A percentile compares a stretch with the other conserved stretches of the same genome.
phyloP scores from a whole-genome alignment of 23 tunicate species.

The Ascidia mentula region DNA sequence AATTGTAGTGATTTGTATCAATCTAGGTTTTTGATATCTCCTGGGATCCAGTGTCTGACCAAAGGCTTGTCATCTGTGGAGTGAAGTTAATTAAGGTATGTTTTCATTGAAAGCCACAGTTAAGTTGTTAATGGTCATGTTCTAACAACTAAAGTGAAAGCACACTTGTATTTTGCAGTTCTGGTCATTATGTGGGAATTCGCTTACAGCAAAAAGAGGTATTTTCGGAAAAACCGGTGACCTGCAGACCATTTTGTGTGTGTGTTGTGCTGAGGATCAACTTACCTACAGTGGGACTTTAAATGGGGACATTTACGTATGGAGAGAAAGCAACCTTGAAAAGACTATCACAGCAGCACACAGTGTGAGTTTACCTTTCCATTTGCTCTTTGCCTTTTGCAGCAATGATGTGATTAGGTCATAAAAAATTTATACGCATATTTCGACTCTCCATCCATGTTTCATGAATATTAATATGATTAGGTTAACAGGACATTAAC shows the following conservation, averaged over 20 bases:
- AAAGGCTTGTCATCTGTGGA: constrained; percentile 80
- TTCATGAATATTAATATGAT: constrained; percentile 6
- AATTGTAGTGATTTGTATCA: neutral
- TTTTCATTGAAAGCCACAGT: neutral
- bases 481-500: neutral
- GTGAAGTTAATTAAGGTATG: constrained; percentile 94
- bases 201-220: constrained; percentile 86
- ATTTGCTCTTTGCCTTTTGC: neutral
- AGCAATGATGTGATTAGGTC: neutral
- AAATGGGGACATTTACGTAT: constrained; percentile 86
- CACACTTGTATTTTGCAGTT: constrained; percentile 37
- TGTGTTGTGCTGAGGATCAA: constrained; percentile 42
- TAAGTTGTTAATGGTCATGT: neutral
- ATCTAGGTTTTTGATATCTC: constrained; percentile 77
- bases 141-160: neutral
- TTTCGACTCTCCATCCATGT: neutral
- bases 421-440: neutral
- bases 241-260: constrained; percentile 86
- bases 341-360: constrained; percentile 59
- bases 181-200: constrained; percentile 94
- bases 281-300: constrained; percentile 75
- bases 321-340: constrained; percentile 83
- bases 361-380: constrained; percentile 23
- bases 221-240: constrained; percentile 90
- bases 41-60: constrained; percentile 64